These are phyloP conservation scores for Spodoptera picta DNA, from an alignment of 2,888 invertebrate species.

Conservation along the genomic window DNA sequence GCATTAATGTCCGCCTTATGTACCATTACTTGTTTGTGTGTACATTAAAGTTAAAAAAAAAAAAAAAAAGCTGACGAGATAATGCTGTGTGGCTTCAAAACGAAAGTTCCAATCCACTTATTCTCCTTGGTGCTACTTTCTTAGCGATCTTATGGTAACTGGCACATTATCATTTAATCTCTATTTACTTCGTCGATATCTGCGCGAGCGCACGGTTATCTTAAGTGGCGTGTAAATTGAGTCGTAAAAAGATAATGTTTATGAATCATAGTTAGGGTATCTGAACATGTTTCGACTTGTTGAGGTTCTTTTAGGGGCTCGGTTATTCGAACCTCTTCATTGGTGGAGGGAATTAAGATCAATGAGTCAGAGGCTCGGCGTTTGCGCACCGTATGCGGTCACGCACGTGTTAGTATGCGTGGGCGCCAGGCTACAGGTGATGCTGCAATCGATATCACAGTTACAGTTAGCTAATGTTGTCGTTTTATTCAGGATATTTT, in stretches of 20 bases:
- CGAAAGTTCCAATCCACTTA: no score
- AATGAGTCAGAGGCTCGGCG: constrained; percentile 32
- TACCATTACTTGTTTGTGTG: no score
- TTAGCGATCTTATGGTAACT: constrained; percentile 3
- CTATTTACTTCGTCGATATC: constrained; percentile 6
- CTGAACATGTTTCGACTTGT: constrained; percentile 26
- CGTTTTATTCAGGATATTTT: no score
- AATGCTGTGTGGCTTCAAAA: no score
- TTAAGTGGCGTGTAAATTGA: constrained; percentile 17
- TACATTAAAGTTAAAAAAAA: no score
- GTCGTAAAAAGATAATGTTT: constrained; percentile 6
- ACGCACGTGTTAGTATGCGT: constrained; percentile 31
- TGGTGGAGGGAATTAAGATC: constrained; percentile 13
- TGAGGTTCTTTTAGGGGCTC: constrained; percentile 1
- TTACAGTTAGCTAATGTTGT: neutral
- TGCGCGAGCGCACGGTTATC: constrained; percentile 9
- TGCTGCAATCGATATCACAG: constrained; percentile 18
- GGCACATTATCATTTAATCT: constrained; percentile 10
- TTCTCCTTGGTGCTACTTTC: no score
- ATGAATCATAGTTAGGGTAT: constrained; percentile 26
- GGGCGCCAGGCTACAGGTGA: constrained; percentile 27
- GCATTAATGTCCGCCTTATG: no score
- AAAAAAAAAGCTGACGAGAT: no score
- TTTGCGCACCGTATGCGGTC: constrained; percentile 25
- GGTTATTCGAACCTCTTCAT: constrained; percentile 4